A percentile compares a stretch with the other conserved stretches of the same genome.
Conservation (phyloP, 2,888 invertebrate species). For the Philonicus albiceps region DNA sequence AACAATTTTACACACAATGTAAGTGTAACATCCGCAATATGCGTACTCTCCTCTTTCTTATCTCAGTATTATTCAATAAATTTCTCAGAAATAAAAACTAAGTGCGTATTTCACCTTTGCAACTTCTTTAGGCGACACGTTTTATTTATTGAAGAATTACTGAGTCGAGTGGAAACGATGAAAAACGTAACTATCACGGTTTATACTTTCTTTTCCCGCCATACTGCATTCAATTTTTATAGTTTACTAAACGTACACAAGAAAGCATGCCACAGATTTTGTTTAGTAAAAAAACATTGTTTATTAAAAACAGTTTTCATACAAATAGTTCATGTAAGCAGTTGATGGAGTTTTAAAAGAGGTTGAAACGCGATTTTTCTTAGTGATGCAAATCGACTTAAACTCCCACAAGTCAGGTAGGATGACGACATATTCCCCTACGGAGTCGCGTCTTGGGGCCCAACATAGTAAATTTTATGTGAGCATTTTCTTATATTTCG, state of each 20-base stretch:
- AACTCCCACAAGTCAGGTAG: slow-evolving; percentile 15
- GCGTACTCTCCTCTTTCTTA: neutral
- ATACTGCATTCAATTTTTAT: neutral
- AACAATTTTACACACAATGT: neutral
- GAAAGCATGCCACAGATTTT: neutral
- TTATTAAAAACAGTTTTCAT: neutral
- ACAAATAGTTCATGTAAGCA: neutral
- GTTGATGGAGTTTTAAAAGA: neutral
- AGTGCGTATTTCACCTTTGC: neutral
- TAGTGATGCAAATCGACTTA: neutral
- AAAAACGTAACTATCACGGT: neutral
- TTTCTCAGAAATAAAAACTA: neutral
- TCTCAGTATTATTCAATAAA: neutral
- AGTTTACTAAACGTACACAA: neutral
- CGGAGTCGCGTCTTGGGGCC: neutral
- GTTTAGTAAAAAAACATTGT: neutral
- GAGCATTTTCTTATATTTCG: neutral
- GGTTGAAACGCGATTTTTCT: neutral
- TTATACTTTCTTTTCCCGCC: neutral
- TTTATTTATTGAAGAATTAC: neutral
- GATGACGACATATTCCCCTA: neutral
- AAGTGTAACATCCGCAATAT: neutral
- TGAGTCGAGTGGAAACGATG: neutral
- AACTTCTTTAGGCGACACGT: neutral
- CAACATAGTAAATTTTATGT: neutral